Evolutionary conservation across 1,140 invertebrate genomes (phyloP).

Genomic region (Amphibalanus amphitrite): DNA sequence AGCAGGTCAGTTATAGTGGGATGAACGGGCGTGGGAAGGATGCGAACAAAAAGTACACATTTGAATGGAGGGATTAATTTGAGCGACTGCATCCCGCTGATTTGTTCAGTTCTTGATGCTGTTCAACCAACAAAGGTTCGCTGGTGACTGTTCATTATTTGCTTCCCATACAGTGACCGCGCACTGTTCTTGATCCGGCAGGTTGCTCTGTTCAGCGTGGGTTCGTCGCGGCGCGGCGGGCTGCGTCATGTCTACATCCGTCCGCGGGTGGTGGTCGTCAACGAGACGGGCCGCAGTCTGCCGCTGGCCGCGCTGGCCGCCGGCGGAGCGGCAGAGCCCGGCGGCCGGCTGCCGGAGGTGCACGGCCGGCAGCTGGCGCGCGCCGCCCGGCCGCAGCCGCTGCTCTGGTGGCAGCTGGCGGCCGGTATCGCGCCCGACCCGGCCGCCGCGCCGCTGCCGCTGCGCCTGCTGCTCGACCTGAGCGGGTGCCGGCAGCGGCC

Average conservation of each 20-base stretch:
- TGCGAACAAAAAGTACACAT: no score
- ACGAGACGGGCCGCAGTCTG: conserved; percentile 14
- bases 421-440: neutral
- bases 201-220: conserved; percentile 4
- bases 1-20: neutral
- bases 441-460: neutral
- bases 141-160: no score
- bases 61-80: no score
- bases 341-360: neutral
- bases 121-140: no score
- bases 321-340: neutral
- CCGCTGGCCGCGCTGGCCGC: conserved; percentile 13
- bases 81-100: no score
- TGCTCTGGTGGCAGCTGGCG: conserved; percentile 1
- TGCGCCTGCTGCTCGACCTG: neutral
- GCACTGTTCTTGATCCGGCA: no score
- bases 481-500: neutral
- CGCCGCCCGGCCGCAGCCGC: neutral
- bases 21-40: no score
- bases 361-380: neutral
- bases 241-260: conserved; percentile 17
- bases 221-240: conserved; percentile 17
- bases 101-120: no score
- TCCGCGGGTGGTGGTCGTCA: conserved; percentile 17
- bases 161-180: no score